Conservation (phyloP, 2,113 vertebrate genomes). For the Lipophrys pholis region DNA sequence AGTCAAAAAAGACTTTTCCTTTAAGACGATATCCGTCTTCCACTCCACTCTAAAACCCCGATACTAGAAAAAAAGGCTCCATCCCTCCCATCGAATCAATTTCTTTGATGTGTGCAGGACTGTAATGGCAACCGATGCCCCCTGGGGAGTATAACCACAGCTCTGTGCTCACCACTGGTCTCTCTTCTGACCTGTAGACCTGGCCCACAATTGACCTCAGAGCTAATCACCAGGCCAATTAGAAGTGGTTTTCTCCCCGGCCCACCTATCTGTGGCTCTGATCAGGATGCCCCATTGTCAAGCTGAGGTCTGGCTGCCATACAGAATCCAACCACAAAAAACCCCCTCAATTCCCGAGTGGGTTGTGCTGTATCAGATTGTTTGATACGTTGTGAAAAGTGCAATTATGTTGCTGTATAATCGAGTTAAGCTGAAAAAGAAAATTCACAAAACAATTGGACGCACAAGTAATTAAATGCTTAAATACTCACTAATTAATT, state of each 20-base stretch:
- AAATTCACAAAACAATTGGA: background rate
- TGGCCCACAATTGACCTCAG: slow-evolving; percentile 59
- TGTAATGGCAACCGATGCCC: slow-evolving; percentile 29
- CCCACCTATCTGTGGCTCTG: slow-evolving; percentile 45
- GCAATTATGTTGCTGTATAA: background rate
- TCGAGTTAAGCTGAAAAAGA: background rate
- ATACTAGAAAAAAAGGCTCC: background rate
- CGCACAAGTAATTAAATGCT: background rate
- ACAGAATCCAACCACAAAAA: slow-evolving; percentile 25
- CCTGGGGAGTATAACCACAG: slow-evolving; percentile 37
- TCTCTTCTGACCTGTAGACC: slow-evolving; percentile 49
- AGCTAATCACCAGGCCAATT: slow-evolving; percentile 73
- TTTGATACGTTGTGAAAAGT: slow-evolving; percentile 9
- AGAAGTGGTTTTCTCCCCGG: slow-evolving; percentile 47
- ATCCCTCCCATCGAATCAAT: slow-evolving; percentile 50
- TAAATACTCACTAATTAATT: background rate
- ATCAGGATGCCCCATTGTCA: slow-evolving; percentile 47
- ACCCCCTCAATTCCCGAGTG: slow-evolving; percentile 5
- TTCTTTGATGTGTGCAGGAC: slow-evolving; percentile 40
- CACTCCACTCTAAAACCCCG: no score
- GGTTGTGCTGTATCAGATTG: slow-evolving; percentile 3
- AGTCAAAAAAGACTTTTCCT: no score
- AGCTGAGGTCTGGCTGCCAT: slow-evolving; percentile 17
- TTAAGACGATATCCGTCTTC: no score
- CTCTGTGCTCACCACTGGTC: slow-evolving; percentile 21